Conservation (phyloP, 2,797 vertebrate species). For the Synaphobranchus kaupii region DNA sequence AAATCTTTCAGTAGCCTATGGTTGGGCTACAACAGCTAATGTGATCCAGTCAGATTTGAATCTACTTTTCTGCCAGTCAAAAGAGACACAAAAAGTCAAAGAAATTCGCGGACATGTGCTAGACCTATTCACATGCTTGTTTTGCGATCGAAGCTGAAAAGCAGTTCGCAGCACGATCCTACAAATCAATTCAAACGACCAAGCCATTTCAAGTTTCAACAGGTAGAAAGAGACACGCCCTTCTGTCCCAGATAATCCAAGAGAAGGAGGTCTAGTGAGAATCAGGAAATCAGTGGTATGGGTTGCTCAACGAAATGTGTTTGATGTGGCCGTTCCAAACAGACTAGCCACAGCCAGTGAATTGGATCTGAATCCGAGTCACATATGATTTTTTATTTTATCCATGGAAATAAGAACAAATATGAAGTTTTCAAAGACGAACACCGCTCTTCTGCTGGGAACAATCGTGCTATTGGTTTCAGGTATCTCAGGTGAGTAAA, state of each 20-base stretch:
- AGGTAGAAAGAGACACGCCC: slow-evolving; percentile 11
- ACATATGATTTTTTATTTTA: background rate
- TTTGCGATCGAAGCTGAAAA: background rate
- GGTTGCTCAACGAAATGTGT: slow-evolving; percentile 8
- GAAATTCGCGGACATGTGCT: background rate
- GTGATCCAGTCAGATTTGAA: background rate
- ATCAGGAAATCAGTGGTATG: slow-evolving; percentile 3
- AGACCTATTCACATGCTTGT: background rate
- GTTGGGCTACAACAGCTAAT: background rate
- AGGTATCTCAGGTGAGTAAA: slow-evolving; percentile 1
- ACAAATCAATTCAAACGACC: background rate
- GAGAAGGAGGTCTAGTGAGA: background rate
- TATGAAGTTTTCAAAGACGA: slow-evolving; percentile 4
- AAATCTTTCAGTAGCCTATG: too few relatives aligned
- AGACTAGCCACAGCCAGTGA: background rate
- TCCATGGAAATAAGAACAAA: background rate
- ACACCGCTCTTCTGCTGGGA: background rate
- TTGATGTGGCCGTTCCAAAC: background rate
- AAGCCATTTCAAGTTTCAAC: slow-evolving; percentile 2
- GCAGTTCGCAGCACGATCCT: background rate
- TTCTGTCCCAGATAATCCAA: background rate
- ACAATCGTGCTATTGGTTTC: slow-evolving; percentile 2
- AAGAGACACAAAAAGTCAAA: background rate
- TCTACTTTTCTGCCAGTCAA: background rate
- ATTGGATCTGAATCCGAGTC: background rate